Evolutionary conservation across 2,113 vertebrate species (phyloP).

Genomic region (Indri indri): DNA sequence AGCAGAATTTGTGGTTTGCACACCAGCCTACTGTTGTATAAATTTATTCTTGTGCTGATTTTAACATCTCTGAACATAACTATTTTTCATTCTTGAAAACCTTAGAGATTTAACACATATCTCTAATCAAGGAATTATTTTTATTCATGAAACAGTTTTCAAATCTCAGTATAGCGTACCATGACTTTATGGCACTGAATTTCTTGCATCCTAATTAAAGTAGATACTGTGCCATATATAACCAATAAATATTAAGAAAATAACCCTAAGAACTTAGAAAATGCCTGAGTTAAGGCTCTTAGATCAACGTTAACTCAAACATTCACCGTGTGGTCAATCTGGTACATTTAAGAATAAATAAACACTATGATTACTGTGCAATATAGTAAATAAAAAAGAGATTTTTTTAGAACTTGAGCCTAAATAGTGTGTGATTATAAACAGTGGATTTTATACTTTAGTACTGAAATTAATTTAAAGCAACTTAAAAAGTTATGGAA

Average conservation of each 20-base stretch:
- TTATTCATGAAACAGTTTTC: not conserved
- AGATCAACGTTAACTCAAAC: not conserved
- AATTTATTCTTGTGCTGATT: not conserved
- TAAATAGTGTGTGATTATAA: not conserved
- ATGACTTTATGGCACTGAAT: not conserved
- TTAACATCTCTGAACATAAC: not conserved
- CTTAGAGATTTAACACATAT: not conserved
- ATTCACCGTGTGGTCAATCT: not conserved
- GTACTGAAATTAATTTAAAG: not conserved
- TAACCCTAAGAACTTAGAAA: not conserved
- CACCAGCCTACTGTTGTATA: not conserved
- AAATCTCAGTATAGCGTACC: not conserved
- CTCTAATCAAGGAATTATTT: not conserved
- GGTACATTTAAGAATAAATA: not conserved
- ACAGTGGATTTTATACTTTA: not conserved
- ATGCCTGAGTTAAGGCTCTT: not conserved
- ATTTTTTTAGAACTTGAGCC: not conserved
- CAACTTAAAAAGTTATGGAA: not conserved
- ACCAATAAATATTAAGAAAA: not conserved
- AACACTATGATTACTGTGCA: not conserved
- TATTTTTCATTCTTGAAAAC: not conserved
- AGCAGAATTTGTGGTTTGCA: not conserved
- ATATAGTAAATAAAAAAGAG: not conserved
- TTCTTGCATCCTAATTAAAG: not conserved
- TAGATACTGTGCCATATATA: not conserved